phyloP scores from a whole-genome alignment of 2,113 vertebrate genomes.

The Xenopus tropicalis region DNA sequence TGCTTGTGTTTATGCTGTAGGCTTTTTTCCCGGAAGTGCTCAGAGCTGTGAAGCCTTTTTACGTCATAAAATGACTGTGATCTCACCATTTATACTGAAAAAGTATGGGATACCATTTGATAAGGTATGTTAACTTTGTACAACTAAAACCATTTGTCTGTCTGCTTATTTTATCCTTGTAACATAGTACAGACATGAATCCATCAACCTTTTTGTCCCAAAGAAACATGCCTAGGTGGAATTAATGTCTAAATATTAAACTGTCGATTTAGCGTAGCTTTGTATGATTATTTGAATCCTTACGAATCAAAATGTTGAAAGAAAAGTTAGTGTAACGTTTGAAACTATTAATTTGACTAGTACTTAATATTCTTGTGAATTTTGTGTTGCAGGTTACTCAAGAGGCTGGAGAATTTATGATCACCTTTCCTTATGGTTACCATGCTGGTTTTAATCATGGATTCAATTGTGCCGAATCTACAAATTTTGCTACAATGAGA shows the following conservation, averaged over 20 bases:
- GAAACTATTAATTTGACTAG: too few relatives aligned
- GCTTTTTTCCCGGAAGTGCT: slow-evolving; percentile 97
- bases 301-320: too few relatives aligned
- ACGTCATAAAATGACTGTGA: slow-evolving; percentile 97
- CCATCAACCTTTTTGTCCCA: too few relatives aligned
- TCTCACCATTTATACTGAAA: slow-evolving; percentile 92
- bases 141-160: too few relatives aligned
- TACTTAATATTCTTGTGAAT: too few relatives aligned
- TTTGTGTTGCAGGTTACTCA: slow-evolving; percentile 79
- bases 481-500: slow-evolving; percentile 91
- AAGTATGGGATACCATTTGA: slow-evolving; percentile 95
- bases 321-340: too few relatives aligned
- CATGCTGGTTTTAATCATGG: slow-evolving; percentile 98
- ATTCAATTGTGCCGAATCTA: slow-evolving; percentile 97
- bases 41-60: slow-evolving; percentile 96
- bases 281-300: too few relatives aligned
- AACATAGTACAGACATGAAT: too few relatives aligned
- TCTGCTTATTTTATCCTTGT: too few relatives aligned
- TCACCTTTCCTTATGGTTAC: slow-evolving; percentile 93
- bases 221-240: too few relatives aligned
- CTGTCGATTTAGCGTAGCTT: too few relatives aligned
- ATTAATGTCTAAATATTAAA: too few relatives aligned
- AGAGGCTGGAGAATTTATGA: slow-evolving; percentile 92
- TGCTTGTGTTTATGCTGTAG: slow-evolving; percentile 55
- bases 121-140: slow-evolving; percentile 68